Evolutionary conservation across 2,113 vertebrate species (phyloP).

Genomic region (Laticauda laticaudata): DNA sequence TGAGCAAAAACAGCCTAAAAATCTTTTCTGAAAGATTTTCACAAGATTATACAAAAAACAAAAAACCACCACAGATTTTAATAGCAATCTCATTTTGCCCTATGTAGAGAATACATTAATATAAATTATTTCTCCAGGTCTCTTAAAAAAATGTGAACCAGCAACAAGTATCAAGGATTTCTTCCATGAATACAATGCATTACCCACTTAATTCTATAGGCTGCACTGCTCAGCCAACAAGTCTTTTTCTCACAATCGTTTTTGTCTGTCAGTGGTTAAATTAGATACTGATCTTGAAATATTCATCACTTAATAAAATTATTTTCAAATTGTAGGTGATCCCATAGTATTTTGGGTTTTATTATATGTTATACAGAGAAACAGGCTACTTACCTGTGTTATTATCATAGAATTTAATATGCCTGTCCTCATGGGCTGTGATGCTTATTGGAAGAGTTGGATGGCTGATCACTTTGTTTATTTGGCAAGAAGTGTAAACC

Average conservation of each 20-base stretch:
- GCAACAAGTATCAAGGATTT: not conserved
- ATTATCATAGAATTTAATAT: conserved; percentile 98
- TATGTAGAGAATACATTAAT: not conserved
- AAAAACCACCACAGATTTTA: not conserved
- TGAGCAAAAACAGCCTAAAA: not conserved
- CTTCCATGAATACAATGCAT: not conserved
- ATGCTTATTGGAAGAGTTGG: conserved; percentile 98
- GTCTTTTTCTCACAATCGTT: not conserved
- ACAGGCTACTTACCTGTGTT: conserved; percentile 82
- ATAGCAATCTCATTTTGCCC: not conserved
- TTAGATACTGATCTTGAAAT: not conserved
- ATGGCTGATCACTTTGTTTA: conserved; percentile 97
- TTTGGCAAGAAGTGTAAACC: conserved; percentile 82
- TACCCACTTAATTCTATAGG: not conserved
- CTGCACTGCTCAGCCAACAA: not conserved
- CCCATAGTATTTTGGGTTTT: not conserved
- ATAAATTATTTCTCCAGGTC: not conserved
- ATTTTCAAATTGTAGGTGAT: not conserved
- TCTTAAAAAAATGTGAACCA: not conserved
- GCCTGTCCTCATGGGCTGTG: conserved; percentile 94
- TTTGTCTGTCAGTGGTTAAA: not conserved
- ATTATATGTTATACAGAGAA: not conserved
- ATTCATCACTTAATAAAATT: not conserved
- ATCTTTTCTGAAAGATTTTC: not conserved
- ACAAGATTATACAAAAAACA: not conserved